Conservation (phyloP, 2,113 vertebrate species). For the Micronycteris hirsuta region DNA sequence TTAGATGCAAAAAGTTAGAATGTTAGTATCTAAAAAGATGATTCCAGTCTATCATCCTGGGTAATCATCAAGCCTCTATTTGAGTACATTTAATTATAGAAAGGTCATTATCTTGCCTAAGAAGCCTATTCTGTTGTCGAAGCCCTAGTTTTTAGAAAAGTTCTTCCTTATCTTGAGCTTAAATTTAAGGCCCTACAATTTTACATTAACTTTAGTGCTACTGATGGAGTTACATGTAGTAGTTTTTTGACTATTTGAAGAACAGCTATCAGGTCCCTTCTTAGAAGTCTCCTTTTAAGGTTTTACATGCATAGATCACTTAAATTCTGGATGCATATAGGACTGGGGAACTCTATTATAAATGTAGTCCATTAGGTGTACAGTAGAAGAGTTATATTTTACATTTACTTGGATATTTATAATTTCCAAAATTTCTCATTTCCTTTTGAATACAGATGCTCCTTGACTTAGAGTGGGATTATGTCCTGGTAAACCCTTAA, state of each 20-base stretch:
- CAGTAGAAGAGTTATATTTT: not conserved
- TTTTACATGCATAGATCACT: not conserved
- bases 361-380: not conserved
- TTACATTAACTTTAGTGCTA: not conserved
- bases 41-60: not conserved
- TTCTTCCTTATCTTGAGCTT: not conserved
- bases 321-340: not conserved
- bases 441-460: not conserved
- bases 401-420: not conserved
- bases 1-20: not conserved
- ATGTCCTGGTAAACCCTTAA: not conserved
- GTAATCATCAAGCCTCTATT: not conserved
- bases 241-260: slow-evolving; percentile 6
- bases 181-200: not conserved
- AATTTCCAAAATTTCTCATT: not conserved
- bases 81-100: not conserved
- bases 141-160: slow-evolving; percentile 26
- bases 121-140: not conserved
- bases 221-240: not conserved
- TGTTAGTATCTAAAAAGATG: not conserved
- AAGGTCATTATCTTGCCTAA: not conserved
- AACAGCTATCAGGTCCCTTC: not conserved
- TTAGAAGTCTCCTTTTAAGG: not conserved
- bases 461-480: not conserved
- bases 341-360: not conserved